These are phyloP conservation scores for Tiliacea aurago DNA, from an alignment of 2,888 invertebrate species.

Conservation along the genomic window DNA sequence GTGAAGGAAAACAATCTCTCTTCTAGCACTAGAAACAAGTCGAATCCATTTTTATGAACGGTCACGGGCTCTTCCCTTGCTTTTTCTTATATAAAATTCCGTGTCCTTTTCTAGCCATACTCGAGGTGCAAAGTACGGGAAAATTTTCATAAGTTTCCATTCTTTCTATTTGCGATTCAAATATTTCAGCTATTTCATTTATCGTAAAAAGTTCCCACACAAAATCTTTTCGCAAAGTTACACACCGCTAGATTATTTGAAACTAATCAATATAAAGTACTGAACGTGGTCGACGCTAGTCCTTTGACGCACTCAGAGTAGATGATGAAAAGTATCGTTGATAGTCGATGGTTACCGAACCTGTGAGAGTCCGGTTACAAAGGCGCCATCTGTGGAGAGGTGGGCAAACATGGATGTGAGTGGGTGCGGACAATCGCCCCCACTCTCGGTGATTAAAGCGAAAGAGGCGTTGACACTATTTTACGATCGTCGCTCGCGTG, in stretches of 20 bases:
- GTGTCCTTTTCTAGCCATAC: constrained; percentile 73
- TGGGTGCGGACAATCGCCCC: constrained; percentile 85
- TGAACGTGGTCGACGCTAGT: constrained; percentile 62
- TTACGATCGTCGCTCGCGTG: constrained; percentile 81
- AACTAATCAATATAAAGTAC: constrained; percentile 70
- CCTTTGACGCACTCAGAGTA: constrained; percentile 77
- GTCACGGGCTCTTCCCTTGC: constrained; percentile 75
- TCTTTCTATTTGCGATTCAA: constrained; percentile 58
- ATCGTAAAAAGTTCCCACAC: not conserved
- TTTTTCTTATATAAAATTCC: constrained; percentile 79
- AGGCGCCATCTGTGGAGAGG: constrained; percentile 85
- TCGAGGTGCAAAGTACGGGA: constrained; percentile 72
- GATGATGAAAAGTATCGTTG: constrained; percentile 84
- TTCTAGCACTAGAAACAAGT: constrained; percentile 82
- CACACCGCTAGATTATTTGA: constrained; percentile 45
- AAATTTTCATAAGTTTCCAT: constrained; percentile 71
- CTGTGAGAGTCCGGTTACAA: constrained; percentile 84
- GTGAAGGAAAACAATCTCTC: constrained; percentile 85
- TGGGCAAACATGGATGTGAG: constrained; percentile 85
- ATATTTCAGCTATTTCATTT: constrained; percentile 7
- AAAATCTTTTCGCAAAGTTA: constrained; percentile 24
- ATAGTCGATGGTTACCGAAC: constrained; percentile 78
- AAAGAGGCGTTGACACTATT: constrained; percentile 89
- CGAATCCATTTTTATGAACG: constrained; percentile 85
- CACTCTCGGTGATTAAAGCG: constrained; percentile 90